Evolutionary conservation across 2,888 invertebrate species (phyloP).

Genomic region (Dynastes hyllus): DNA sequence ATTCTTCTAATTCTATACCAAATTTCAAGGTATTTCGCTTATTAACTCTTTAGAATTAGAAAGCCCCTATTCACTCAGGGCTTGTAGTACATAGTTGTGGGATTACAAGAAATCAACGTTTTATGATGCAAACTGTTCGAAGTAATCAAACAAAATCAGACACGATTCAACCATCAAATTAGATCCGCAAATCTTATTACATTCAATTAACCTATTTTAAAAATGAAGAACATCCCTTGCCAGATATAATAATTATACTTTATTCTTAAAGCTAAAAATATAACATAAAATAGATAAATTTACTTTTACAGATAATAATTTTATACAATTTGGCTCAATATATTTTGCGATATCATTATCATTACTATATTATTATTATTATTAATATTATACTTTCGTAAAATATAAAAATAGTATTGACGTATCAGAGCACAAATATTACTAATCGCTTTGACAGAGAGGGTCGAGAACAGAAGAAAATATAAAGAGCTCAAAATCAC

Average conservation of each 20-base stretch:
- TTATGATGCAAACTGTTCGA: too few species aligned
- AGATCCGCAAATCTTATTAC: too few species aligned
- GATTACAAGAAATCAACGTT: too few species aligned
- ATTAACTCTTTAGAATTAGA: too few species aligned
- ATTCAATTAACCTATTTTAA: too few species aligned
- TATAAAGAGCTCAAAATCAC: constrained; percentile 67
- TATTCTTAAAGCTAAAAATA: constrained; percentile 36
- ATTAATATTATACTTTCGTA: constrained; percentile 12
- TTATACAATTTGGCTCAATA: constrained; percentile 54
- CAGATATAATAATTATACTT: constrained; percentile 33
- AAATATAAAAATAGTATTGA: constrained; percentile 58
- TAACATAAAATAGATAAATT: constrained; percentile 52
- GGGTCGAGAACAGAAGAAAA: constrained; percentile 54
- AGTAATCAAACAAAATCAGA: too few species aligned
- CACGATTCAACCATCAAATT: too few species aligned
- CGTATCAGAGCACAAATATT: constrained; percentile 51
- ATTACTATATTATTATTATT: constrained; percentile 15
- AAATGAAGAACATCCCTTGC: not conserved
- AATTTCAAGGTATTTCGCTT: too few species aligned
- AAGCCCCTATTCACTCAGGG: too few species aligned
- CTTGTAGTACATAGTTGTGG: too few species aligned
- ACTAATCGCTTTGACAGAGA: constrained; percentile 53
- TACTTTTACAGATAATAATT: constrained; percentile 49
- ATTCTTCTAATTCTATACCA: too few species aligned
- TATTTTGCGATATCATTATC: constrained; percentile 42